Evolutionary conservation across 2,888 invertebrate genomes (phyloP), one percentile per base, ranked within the genome.

Genomic region (Thymelicus lineola): DNA sequence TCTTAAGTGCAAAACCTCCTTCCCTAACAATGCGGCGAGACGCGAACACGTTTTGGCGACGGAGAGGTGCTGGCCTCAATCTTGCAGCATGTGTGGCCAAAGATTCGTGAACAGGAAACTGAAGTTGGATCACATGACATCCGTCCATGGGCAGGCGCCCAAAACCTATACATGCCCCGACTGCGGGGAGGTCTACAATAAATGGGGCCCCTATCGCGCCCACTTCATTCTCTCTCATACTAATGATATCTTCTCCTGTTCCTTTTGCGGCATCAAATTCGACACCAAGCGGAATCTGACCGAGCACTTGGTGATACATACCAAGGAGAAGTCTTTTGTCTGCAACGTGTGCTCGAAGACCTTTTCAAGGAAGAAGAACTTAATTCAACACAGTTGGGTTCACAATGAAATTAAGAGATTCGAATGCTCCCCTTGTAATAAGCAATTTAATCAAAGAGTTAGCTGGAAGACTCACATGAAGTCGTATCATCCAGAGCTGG

Each of bases 291-390:
- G 90, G 15, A 83, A 82, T 66, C 77, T 94, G n/a, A 85, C 89
- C 9, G 87, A 88, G 14, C 94, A 95, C 72, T 82, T 87, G 80
- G 84, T 92, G 0, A 86, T 86, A 0, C 94, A 94, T 75, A 91
- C 93, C 0, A 90, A 89, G 9, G 89, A 89, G 63, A 93, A 91
- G 71, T 82, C 87, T 0, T 94, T 89, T 69, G 79, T 85, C 14
- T 95, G 95, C 72, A 80, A 83, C n/a, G 83, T 90, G 0, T 94
- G 94, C 69, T 76, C 86, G 0, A 94, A 94, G 68, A 77, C 80
- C 0, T 92, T 91, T 74, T 81, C 84, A 1, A 80, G 89, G 20
- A 89, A 88, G 73, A 86, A 86, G n/a, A 86, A 85, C 1, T 73
- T 92, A 35, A 77, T 76, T 1, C 86, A 87, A 71, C 91, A 91